Evolutionary conservation across 2,797 vertebrate genomes (phyloP).

Genomic region (Tragelaphus eurycerus): DNA sequence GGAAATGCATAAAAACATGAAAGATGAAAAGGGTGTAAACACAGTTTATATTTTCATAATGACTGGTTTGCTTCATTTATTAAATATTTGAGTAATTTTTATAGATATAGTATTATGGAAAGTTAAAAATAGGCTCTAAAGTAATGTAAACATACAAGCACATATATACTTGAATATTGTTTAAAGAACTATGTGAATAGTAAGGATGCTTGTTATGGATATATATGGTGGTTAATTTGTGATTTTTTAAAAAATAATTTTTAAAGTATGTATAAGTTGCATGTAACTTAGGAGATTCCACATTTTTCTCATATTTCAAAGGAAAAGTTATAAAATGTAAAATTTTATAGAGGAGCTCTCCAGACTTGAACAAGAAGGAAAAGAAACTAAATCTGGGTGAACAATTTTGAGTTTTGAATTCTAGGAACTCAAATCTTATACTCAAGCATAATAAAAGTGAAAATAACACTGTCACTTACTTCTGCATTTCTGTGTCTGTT

Average conservation of each 20-base stretch:
- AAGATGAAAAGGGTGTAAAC: constrained; percentile 15
- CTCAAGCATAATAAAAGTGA: background rate
- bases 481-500: background rate
- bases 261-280: constrained; percentile 25
- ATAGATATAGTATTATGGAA: constrained; percentile 47
- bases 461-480: background rate
- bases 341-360: constrained; percentile 14
- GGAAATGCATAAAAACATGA: constrained; percentile 41
- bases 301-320: constrained; percentile 54
- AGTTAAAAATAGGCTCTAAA: constrained; percentile 44
- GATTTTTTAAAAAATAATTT: constrained; percentile 30
- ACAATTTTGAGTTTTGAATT: constrained; percentile 19
- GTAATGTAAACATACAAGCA: constrained; percentile 51
- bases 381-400: background rate
- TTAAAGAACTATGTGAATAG: constrained; percentile 48
- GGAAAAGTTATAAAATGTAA: constrained; percentile 44
- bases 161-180: constrained; percentile 58
- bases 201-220: constrained; percentile 12
- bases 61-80: constrained; percentile 45
- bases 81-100: constrained; percentile 58
- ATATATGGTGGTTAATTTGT: constrained; percentile 43
- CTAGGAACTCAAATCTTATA: background rate
- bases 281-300: constrained; percentile 45
- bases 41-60: constrained; percentile 59
- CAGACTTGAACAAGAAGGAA: background rate